Percentiles rank a stretch among this genome's conserved stretches.
phyloP scores from a whole-genome alignment of 2,113 vertebrate species.

The Ornithorhynchus anatinus region DNA sequence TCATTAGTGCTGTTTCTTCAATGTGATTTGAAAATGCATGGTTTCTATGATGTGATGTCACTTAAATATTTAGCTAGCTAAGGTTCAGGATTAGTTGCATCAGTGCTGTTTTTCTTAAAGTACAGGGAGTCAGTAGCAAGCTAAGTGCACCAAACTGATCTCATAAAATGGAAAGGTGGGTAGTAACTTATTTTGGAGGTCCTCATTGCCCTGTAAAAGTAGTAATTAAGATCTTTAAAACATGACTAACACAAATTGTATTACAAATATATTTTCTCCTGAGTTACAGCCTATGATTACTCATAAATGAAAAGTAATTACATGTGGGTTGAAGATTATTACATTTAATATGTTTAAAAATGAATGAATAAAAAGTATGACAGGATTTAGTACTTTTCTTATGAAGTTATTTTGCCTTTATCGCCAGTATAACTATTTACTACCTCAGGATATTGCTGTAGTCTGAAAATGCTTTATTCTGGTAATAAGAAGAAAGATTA shows the following conservation, averaged over 20 bases:
- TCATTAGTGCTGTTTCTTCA: constrained; percentile 29
- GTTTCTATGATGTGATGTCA: constrained; percentile 29
- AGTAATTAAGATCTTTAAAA: constrained; percentile 31
- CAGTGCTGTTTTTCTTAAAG: not conserved
- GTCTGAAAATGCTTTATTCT: not conserved
- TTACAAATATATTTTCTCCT: constrained; percentile 34
- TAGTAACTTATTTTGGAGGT: not conserved
- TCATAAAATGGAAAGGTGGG: too few relatives aligned
- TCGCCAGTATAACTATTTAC: constrained; percentile 1
- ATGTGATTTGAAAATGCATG: constrained; percentile 4
- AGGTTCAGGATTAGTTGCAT: not conserved
- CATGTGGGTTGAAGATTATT: constrained; percentile 14
- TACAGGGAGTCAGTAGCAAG: not conserved
- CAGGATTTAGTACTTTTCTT: not conserved
- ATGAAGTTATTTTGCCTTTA: not conserved
- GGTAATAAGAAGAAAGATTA: not conserved
- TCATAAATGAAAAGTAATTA: constrained; percentile 33
- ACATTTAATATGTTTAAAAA: constrained; percentile 25
- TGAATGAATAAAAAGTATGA: constrained; percentile 12
- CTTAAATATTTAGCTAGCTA: constrained; percentile 9
- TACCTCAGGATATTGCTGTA: not conserved
- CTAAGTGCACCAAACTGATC: not conserved
- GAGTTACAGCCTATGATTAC: constrained; percentile 21
- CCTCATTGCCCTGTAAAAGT: constrained; percentile 20
- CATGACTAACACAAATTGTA: not conserved